Conservation (phyloP, 2,113 vertebrate genomes). For the Proterorhinus semilunaris region DNA sequence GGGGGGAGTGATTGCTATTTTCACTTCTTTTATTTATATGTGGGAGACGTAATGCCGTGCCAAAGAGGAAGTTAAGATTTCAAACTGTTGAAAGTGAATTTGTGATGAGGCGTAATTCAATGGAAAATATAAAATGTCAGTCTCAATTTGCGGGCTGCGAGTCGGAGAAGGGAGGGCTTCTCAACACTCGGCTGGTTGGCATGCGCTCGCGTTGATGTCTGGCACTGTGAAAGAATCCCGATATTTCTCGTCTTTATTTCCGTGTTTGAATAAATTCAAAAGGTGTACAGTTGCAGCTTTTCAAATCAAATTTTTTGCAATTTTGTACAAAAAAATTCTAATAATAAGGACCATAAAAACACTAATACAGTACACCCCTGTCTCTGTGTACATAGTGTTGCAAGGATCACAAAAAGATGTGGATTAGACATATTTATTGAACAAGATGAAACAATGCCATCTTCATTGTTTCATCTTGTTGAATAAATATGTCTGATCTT, state of each 20-base stretch:
- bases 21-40: conserved; percentile 43
- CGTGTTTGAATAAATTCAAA: neutral
- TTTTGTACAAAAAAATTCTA: too few relatives aligned
- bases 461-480: too few relatives aligned
- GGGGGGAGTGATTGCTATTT: conserved; percentile 47
- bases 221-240: conserved; percentile 8
- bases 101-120: conserved; percentile 67
- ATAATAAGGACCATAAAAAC: too few relatives aligned
- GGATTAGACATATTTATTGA: too few relatives aligned
- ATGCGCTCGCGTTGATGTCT: neutral
- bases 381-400: too few relatives aligned
- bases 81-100: conserved; percentile 73
- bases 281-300: neutral
- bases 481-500: too few relatives aligned
- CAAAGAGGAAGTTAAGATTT: conserved; percentile 65
- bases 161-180: conserved; percentile 30
- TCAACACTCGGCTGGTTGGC: conserved; percentile 34
- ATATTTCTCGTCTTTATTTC: conserved; percentile 12
- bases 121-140: conserved; percentile 67
- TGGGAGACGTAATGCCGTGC: conserved; percentile 34
- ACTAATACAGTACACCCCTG: too few relatives aligned
- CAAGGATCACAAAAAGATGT: too few relatives aligned
- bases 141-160: conserved; percentile 41
- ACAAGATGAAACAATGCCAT: too few relatives aligned
- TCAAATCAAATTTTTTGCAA: neutral